Evolutionary conservation across 2,888 invertebrate species (phyloP), one percentile per base, ranked within the genome.

Genomic region (Drosophila paranaensis): DNA sequence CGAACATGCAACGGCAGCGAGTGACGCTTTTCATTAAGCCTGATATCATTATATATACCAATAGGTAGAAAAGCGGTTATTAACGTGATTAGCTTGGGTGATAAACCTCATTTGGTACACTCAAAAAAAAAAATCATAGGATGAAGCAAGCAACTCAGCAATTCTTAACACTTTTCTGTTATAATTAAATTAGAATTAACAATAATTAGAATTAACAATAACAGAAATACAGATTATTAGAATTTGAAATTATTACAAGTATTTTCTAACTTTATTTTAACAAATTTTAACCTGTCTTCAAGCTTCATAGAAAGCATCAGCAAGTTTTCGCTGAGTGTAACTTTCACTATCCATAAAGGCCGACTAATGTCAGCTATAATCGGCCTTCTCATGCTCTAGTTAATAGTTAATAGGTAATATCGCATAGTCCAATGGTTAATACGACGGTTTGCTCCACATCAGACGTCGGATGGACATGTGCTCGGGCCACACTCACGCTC

Each of bases 331-430:
- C 43, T 14, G 25, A 56, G 56, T 56, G 57, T 65, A 74, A 87
- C 84, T 84, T 84, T 84, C 84, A 86, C 84, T 88, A 69, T 37
- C 51, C 45, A 64, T 39, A 66, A 69, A 60, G 67, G 54, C 64
- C 62, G 68, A 54, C 55, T 66, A 79, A 79, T 79, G 63, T 55
- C 37, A 39, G 66, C 71, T 65, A 78, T 88, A 82, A 75, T 51
- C 66, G 50, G 54, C 53, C 75, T 78, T 64, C 67, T 60, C 65
- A 65, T 75, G 81, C 64, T 70, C 71, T 66, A 72, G 79, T 72
- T 79, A 64, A 81, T 81, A 78, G 64, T 35, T 65, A 51, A 64
- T 65, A 35, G 56, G n/a, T 37, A 40, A 48, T 57, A 46, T 45
- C 50, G 33, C 42, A 25, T 53, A 35, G 53, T n/a, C 33, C 5